phyloP scores from a whole-genome alignment of 92 coral and sea anemone genomes.

The Zoanthus sociatus region DNA sequence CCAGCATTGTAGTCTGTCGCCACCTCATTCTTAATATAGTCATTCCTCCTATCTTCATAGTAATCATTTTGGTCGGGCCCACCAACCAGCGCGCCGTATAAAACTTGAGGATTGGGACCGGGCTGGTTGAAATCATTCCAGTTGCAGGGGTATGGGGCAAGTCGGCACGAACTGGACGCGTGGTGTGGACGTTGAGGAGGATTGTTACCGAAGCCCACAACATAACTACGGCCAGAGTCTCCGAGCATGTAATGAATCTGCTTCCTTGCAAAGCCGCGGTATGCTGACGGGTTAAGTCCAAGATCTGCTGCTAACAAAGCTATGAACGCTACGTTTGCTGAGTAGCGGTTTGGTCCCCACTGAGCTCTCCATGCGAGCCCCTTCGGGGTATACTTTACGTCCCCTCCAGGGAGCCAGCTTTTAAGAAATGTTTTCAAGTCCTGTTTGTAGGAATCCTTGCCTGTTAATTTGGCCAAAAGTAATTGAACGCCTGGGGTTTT shows the following conservation, averaged over 20 bases:
- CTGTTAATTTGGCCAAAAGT: conserved; percentile 63
- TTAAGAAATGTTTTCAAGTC: conserved; percentile 51
- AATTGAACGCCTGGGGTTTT: conserved; percentile 71
- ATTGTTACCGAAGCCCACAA: conserved; percentile 72
- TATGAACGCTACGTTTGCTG: conserved; percentile 75
- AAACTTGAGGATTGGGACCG: conserved; percentile 60
- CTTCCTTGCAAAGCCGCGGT: conserved; percentile 67
- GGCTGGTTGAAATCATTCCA: conserved; percentile 50
- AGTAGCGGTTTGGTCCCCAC: conserved; percentile 78
- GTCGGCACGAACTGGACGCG: conserved; percentile 72
- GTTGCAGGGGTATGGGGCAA: conserved; percentile 53
- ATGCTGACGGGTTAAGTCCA: conserved; percentile 47
- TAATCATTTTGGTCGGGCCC: conserved; percentile 71
- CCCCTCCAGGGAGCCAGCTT: conserved; percentile 67
- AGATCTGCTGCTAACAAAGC: conserved; percentile 69
- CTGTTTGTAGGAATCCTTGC: conserved; percentile 39
- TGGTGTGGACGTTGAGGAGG: conserved; percentile 78
- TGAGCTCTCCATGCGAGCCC: conserved; percentile 73
- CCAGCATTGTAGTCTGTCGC: conserved; percentile 85
- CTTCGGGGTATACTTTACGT: conserved; percentile 65
- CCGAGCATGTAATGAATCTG: conserved; percentile 78
- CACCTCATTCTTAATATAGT: conserved; percentile 75
- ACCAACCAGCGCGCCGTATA: conserved; percentile 74
- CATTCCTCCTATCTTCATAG: conserved; percentile 62
- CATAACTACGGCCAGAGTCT: conserved; percentile 73